A percentile compares a stretch with the other conserved stretches of the same genome.
phyloP scores from a whole-genome alignment of 2,888 invertebrate genomes.

The Panzeria rudis region DNA sequence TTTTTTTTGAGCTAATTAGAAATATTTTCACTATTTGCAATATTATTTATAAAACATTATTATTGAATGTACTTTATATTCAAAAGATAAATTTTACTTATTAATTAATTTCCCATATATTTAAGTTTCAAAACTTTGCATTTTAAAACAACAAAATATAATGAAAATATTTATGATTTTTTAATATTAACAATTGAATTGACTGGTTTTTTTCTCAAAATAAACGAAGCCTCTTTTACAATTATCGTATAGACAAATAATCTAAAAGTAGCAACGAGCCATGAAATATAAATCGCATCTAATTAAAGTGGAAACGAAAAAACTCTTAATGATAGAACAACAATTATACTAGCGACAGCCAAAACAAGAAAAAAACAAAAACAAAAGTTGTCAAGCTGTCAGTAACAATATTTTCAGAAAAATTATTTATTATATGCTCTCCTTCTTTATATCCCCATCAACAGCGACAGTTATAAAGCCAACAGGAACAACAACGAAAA shows the following conservation, averaged over 20 bases:
- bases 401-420: constrained; percentile 66
- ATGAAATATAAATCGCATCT: constrained; percentile 62
- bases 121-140: no score
- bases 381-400: constrained; percentile 62
- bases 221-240: not conserved
- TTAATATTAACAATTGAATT: no score
- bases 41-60: no score
- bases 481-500: constrained; percentile 6
- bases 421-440: constrained; percentile 62
- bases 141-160: no score
- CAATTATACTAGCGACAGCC: constrained; percentile 12
- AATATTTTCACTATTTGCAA: no score
- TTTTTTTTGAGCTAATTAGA: no score
- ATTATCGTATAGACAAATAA: not conserved
- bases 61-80: no score
- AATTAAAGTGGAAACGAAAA: constrained; percentile 63
- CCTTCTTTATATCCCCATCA: constrained; percentile 7
- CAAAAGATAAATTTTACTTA: no score
- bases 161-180: no score
- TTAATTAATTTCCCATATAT: no score
- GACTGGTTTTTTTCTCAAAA: not conserved
- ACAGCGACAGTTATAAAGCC: constrained; percentile 16
- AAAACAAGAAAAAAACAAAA: constrained; percentile 24
- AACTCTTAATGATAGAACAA: constrained; percentile 46
- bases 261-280: not conserved